Base-by-base conservation (phyloP, 1,140 invertebrate species). In the Hypsibius dujardini region DNA sequence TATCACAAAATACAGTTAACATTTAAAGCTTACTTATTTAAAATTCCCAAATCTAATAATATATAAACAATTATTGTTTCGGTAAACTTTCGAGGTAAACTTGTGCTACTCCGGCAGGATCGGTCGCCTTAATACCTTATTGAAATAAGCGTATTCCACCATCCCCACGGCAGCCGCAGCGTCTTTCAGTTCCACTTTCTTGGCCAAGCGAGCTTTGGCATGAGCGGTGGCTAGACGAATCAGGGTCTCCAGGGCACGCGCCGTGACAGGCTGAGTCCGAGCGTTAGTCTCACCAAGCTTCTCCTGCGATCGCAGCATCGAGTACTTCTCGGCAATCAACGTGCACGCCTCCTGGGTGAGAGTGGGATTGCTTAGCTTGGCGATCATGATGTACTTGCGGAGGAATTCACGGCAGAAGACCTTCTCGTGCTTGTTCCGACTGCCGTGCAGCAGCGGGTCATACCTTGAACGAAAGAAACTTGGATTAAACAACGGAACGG, bases 151-250 rank as follows among this genome's bases (percentile, higher is more conserved):
- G 80, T 86, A 99, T 74, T 98, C 89, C n/a, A 99, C 87, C 0
- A 99, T 81, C 76, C 98, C 90, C 74, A 97, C 95, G 28, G 95
- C 95, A 50, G 88, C 86, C 71, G 87, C 81, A 0, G 95, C 94
- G 82, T 99, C 96, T 46, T 87, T 84, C 0, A 83, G 80, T 12
- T 87, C 86, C 1, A 98, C 87, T 15, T 82, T 85, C 74, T 87
- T 89, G 47, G 90, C 92, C 71, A 99, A 83, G 56, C 95, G 83
- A 46, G 90, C 88, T 78, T 96, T 95, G 2, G 96, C 95, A 83
- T 98, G 94, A n/a, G 96, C 95, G 0, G 95, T 98, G 0, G 95
- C 84, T 71, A 99, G 81, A 79, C 96, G 92, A 79, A 99, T 98
- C 74, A 99, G 81, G 0, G 95, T 98, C 84, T 99, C 96, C 74